Base-by-base conservation (phyloP, 2,888 invertebrate species). In the Drosophila lutescens region DNA sequence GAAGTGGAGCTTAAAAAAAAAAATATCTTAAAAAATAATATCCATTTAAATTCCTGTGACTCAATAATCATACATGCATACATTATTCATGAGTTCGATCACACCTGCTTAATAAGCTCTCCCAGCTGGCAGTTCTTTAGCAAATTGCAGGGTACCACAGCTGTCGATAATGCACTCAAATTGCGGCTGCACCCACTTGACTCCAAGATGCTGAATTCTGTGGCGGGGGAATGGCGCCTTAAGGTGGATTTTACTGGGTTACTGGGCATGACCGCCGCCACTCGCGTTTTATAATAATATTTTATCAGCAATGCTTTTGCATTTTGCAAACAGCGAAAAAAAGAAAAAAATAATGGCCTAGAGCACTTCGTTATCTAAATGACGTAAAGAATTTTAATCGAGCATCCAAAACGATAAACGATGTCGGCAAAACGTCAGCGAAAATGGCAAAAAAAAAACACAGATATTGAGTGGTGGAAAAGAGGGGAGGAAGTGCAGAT, bases 321-420 rank as follows among this genome's bases (percentile, higher is more conserved):
- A 12, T 34, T 34, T 12, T 47, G 55, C 66, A 66, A 30, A 17
- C 30, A 34, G 8, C 12, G 9, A n/a, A 38, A 20, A 17, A 10
- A 50, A 38, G 10, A 7, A 44, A 34, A 23, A 15, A 51, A 44
- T 32, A n/a, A 26, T 54, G 30, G 32, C 61, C 47, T 30, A 36
- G 41, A 36, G 53, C 50, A 30, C 23, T 50, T 69, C 40, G 47
- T 44, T 51, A 72, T 81, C 80, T 80, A 85, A 85, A 86, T 86
- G 84, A 88, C 79, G 81, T 69, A 72, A 85, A 73, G 88, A 85
- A 85, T 85, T 85, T 85, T 85, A 85, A 85, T 85, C 88, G 85
- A 86, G 87, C 88, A 72, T 77, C 86, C 70, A 20, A 46, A 76
- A 77, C 81, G 86, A 88, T 76, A 86, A 86, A 87, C 69, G 68